Percentiles rank a stretch among this genome's conserved stretches.
Evolutionary conservation across 2,113 vertebrate species (phyloP).

Genomic region (Mesoclemmys tuberculata): DNA sequence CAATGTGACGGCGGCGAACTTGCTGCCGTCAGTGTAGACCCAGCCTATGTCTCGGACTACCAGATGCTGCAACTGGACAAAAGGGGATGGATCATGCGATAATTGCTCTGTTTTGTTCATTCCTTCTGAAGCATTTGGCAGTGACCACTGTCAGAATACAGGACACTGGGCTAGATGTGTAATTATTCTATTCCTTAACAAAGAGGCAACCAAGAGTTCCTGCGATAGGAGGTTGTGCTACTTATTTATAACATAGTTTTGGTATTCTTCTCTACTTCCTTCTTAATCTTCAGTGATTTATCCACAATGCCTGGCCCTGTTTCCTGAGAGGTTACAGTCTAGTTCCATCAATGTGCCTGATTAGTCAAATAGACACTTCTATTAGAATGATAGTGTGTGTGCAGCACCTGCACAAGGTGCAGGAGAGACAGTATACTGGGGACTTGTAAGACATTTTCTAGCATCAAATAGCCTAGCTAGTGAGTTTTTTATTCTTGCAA

Average conservation of each 20-base stretch:
- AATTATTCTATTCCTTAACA: background rate
- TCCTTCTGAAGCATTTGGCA: background rate
- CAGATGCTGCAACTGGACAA: background rate
- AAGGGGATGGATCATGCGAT: background rate
- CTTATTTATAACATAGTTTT: background rate
- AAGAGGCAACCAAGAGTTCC: background rate
- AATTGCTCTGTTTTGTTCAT: background rate
- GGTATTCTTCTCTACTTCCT: background rate
- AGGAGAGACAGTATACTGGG: background rate
- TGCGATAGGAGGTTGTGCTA: background rate
- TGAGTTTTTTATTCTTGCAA: background rate
- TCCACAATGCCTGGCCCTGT: background rate
- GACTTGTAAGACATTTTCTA: background rate
- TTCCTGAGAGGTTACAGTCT: background rate
- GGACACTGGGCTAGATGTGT: background rate
- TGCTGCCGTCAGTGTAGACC: too few species aligned
- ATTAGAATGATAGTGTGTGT: background rate
- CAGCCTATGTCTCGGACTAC: background rate
- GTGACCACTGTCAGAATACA: background rate
- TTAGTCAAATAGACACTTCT: background rate
- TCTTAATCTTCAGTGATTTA: background rate
- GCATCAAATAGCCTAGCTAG: background rate
- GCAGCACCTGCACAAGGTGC: background rate
- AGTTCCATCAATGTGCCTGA: background rate
- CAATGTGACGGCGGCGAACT: too few species aligned